These are phyloP conservation scores for Drosophila quasianomalipes DNA, from an alignment of 2,888 invertebrate species.

Conservation along the genomic window DNA sequence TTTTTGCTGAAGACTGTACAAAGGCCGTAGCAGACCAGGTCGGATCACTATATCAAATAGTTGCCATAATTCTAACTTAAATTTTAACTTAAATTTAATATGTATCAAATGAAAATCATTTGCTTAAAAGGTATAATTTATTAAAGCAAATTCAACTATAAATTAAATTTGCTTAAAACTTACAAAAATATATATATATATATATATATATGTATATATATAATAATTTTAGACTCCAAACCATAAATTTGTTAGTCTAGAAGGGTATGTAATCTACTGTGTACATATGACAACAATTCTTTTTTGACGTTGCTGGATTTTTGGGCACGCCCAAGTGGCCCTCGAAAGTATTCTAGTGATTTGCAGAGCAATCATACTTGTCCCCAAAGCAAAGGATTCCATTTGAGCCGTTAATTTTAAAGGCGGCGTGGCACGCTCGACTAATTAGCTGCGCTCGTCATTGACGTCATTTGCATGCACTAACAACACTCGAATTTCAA, in stretches of 20 bases:
- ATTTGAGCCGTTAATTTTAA: slow-evolving; percentile 36
- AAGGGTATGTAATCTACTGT: background rate
- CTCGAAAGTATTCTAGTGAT: slow-evolving; percentile 25
- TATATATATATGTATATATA: too few relatives aligned
- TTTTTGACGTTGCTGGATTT: slow-evolving; percentile 13
- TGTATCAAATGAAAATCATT: background rate
- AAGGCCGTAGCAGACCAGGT: background rate
- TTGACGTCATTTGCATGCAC: slow-evolving; percentile 70
- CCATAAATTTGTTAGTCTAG: background rate
- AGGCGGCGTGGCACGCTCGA: slow-evolving; percentile 38
- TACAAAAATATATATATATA: background rate
- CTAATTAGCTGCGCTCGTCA: slow-evolving; percentile 52
- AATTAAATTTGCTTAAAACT: background rate
- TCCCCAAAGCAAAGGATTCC: slow-evolving; percentile 8
- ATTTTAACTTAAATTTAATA: too few relatives aligned
- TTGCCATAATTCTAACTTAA: too few relatives aligned
- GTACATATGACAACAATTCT: background rate
- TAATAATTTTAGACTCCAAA: background rate
- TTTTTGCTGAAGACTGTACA: too few relatives aligned
- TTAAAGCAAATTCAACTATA: background rate
- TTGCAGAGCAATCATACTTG: background rate
- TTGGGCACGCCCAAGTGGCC: slow-evolving; percentile 10
- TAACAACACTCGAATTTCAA: slow-evolving; percentile 47
- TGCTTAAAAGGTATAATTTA: background rate
- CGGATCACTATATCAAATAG: background rate